Evolutionary conservation across 1,140 invertebrate species (phyloP).

Genomic region (Drosophila asahinai): DNA sequence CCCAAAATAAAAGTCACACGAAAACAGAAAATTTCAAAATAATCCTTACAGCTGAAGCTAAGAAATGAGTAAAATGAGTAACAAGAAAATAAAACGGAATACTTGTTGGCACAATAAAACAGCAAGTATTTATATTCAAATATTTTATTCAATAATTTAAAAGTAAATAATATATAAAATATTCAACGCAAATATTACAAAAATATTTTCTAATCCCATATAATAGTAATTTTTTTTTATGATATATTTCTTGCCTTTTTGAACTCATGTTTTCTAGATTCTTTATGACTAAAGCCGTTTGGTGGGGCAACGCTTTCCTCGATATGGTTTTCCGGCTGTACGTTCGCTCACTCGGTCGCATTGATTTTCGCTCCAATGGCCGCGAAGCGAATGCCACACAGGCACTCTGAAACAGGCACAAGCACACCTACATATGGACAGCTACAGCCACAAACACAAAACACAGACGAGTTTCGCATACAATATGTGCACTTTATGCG

Average conservation of each 20-base stretch:
- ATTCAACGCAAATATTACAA: not conserved
- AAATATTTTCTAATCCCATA: slow-evolving; percentile 10
- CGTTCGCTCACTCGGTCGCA: slow-evolving; percentile 34
- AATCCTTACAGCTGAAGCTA: too few species aligned
- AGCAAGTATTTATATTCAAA: not conserved
- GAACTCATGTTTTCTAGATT: slow-evolving; percentile 8
- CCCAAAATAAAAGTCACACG: too few species aligned
- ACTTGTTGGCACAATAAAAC: too few species aligned
- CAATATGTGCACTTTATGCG: slow-evolving; percentile 79
- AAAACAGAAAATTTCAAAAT: too few species aligned
- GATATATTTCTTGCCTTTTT: slow-evolving; percentile 3
- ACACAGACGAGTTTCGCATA: slow-evolving; percentile 48
- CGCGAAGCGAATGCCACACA: slow-evolving; percentile 18
- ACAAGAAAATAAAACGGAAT: too few species aligned
- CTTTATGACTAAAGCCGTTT: slow-evolving; percentile 53
- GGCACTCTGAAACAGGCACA: not conserved
- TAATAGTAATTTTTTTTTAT: not conserved
- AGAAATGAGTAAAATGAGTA: too few species aligned
- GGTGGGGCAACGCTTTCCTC: slow-evolving; percentile 18
- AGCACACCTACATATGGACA: not conserved
- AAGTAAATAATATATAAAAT: not conserved
- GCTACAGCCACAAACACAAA: slow-evolving; percentile 3
- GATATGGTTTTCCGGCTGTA: slow-evolving; percentile 15
- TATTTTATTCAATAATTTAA: not conserved
- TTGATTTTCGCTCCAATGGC: slow-evolving; percentile 63